Conservation (phyloP, 2,113 vertebrate species). For the Microtus pennsylvanicus region DNA sequence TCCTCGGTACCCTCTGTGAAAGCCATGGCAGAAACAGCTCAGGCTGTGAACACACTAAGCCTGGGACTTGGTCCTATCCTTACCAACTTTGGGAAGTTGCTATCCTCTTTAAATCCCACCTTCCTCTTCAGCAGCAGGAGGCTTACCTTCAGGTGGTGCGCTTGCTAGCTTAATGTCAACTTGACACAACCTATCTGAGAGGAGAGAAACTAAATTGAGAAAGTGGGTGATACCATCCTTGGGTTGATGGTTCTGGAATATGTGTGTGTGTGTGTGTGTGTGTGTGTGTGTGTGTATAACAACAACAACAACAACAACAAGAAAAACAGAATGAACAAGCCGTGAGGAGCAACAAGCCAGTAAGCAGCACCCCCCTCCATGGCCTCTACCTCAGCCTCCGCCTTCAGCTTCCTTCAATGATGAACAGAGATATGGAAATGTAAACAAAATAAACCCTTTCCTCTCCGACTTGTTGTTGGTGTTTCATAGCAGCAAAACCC, state of each 20-base stretch:
- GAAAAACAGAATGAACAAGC: not conserved
- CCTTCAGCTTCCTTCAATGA: not conserved
- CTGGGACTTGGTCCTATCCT: not conserved
- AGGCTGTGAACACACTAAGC: not conserved
- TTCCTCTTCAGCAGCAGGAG: not conserved
- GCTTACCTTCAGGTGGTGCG: not conserved
- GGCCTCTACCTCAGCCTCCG: not conserved
- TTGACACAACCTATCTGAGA: not conserved
- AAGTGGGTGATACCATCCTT: no score
- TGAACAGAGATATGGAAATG: not conserved
- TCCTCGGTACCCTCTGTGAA: not conserved
- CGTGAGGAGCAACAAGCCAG: not conserved
- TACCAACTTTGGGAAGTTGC: not conserved
- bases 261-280: no score
- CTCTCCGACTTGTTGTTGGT: not conserved
- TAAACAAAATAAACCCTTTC: not conserved
- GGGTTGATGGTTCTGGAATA: no score
- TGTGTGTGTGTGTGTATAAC: no score
- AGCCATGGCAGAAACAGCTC: not conserved
- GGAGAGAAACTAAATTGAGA: not conserved
- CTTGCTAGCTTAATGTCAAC: not conserved
- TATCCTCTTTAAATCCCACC: not conserved
- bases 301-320: no score
- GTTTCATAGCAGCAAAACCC: not conserved
- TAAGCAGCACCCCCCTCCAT: not conserved